Base-by-base conservation (phyloP, 2,113 vertebrate species). In the Eulacestoma nigropectus region DNA sequence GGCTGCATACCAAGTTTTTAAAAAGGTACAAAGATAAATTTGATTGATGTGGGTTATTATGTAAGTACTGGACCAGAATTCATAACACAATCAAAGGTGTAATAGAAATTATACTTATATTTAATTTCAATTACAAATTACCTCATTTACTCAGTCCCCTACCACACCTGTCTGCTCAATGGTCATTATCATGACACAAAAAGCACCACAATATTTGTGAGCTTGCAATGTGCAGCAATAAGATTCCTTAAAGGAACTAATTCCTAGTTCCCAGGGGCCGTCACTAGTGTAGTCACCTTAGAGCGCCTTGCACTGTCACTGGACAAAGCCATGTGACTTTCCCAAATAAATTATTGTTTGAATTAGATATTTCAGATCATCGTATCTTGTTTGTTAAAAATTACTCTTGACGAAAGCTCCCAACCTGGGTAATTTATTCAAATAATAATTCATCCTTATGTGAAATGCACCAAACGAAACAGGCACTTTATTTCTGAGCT, bases 81-180 rank as follows among this genome's bases (percentile, higher is more conserved):
- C 92, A 57, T 89, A 96, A 94, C 52, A 95, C 76, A 96, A 64
- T 96, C 91, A 93, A 94, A 94, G 65, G 41, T 92, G 26, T 78
- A 93, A 86, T 89, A 80, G 59, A 96, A 97, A 96, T 97, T 94
- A 96, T 95, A 80, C 29, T 86, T 64, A 30, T 30, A 68, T 90
- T 97, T 96, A 92, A 95, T 97, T 96, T 96, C 95, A 91, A 87
- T 91, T 96, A 76, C 55, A 80, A 72, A 83, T 91, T 68, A 65
- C 27, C n/a, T 88, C 64, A 65, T 84, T 94, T 90, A 85, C 46
- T 89, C 9, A 25, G 50, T 82, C 32, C 63, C 23, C 44, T 84
- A 44, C 59, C 67, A 75, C 46, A 78, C 35, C 75, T 87, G 13
- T 70, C 23, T 85, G 77, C 68, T 90, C 49, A 68, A 0, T 49